Conservation (phyloP, 2,113 vertebrate species). For the Hippocampus barbouri region DNA sequence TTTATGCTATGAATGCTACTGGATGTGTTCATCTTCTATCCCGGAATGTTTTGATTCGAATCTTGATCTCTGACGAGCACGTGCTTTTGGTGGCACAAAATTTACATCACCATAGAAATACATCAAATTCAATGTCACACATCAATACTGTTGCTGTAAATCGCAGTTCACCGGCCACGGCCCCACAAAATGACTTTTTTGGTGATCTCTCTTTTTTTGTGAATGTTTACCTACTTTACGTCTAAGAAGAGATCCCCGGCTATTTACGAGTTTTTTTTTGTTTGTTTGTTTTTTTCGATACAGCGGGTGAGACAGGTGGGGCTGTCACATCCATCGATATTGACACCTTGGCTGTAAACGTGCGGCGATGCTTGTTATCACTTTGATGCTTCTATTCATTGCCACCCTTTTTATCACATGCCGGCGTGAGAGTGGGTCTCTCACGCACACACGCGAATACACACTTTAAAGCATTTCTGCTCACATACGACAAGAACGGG, state of each 20-base stretch:
- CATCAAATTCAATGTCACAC: too few species aligned
- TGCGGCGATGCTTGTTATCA: constrained; percentile 66
- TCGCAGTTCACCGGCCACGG: too few species aligned
- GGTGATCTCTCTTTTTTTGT: too few species aligned
- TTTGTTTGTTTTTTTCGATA: background rate
- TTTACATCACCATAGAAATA: too few species aligned
- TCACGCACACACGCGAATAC: constrained; percentile 17
- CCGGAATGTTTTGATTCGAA: background rate
- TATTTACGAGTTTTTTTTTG: background rate
- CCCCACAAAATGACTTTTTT: too few species aligned
- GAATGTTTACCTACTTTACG: too few species aligned
- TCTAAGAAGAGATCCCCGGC: too few species aligned
- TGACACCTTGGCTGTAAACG: constrained; percentile 47
- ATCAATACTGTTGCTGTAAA: too few species aligned
- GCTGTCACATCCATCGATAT: constrained; percentile 47
- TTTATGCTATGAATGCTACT: background rate
- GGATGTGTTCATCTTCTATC: background rate
- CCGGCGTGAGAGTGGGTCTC: constrained; percentile 19
- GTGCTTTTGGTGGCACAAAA: too few species aligned
- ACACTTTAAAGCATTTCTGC: background rate
- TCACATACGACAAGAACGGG: background rate
- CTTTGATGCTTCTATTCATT: constrained; percentile 57
- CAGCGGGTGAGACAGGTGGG: constrained; percentile 15
- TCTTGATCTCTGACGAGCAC: background rate
- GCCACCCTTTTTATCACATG: constrained; percentile 22